Base-by-base conservation (phyloP, 1,140 invertebrate genomes). In the Goniozus legneri region DNA sequence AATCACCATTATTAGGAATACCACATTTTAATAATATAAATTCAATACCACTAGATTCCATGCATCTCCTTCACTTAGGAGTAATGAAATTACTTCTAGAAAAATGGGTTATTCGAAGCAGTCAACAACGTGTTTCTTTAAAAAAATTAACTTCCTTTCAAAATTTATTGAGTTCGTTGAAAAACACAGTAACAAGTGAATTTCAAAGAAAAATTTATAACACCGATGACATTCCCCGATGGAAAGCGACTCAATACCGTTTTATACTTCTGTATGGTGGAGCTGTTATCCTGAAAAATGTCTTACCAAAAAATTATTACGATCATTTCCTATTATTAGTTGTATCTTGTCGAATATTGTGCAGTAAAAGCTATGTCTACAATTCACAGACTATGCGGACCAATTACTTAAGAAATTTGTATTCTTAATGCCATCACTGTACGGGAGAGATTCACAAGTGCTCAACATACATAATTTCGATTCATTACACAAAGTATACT, bases 51-150 rank as follows among this genome's bases (percentile, higher is more conserved):
- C 34, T 53, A 16, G 50, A 53, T 47, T 41, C 31, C 3, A 57
- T 58, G 55, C 55, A 58, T 44, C 33, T 49, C 7, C 43, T 58
- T 14, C 49, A 35, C 34, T 42, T 49, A n/a, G 47, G 51, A 6
- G 32, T 53, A 12, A 30, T 19, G 22, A 53, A 50, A 50, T 27
- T 21, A 32, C 22, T 51, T 12, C 22, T 56, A 4, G 44, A 43
- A n/a, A 52, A 43, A 33, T 38, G 34, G 22, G 2, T 45, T 22
- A 8, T 15, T 46, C 15, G 44, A 21, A 18, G 24, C 19, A 7
- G 3, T 20, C 35, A 46, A 32, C n/a, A n/a, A n/a, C n/a, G n/a
- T n/a, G n/a, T n/a, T n/a, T n/a, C n/a, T n/a, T n/a, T n/a, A 10
- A 3, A 12, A 2, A 16, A 1, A 27, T 44, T 20, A 3, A 14